phyloP scores from a whole-genome alignment of 1,140 invertebrate genomes.

The Magallana ariakensis region DNA sequence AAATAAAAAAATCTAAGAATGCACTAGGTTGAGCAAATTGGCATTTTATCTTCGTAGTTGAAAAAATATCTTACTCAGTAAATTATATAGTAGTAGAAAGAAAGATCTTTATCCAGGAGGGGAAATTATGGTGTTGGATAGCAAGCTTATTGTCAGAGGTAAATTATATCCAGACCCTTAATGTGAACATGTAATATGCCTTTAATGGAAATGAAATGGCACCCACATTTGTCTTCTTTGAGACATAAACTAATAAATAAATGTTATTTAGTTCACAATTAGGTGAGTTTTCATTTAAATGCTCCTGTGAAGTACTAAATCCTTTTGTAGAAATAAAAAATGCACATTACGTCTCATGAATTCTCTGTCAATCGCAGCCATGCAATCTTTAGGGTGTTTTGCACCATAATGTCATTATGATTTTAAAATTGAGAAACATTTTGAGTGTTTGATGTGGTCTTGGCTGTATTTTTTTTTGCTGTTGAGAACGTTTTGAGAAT shows the following conservation, averaged over 20 bases:
- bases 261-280: constrained; percentile 25
- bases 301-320: constrained; percentile 8
- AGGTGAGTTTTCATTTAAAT: constrained; percentile 11
- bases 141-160: neutral
- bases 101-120: neutral
- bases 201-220: constrained; percentile 13
- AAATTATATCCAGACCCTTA: too few species aligned
- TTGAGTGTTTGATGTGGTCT: neutral
- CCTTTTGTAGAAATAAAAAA: constrained; percentile 9
- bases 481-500: neutral
- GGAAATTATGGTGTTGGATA: neutral
- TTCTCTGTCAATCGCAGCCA: neutral
- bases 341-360: constrained; percentile 6
- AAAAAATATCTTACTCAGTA: neutral
- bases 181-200: neutral
- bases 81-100: neutral
- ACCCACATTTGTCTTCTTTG: neutral
- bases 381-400: neutral
- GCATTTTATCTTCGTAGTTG: neutral
- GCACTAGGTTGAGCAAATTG: neutral
- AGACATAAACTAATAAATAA: constrained; percentile 5
- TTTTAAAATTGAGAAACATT: neutral
- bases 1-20: neutral
- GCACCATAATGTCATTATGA: constrained; percentile 2
- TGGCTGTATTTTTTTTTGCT: neutral